Evolutionary conservation across 2,797 vertebrate species (phyloP), one percentile per base, ranked within the genome.

Genomic region (Emys orbicularis): DNA sequence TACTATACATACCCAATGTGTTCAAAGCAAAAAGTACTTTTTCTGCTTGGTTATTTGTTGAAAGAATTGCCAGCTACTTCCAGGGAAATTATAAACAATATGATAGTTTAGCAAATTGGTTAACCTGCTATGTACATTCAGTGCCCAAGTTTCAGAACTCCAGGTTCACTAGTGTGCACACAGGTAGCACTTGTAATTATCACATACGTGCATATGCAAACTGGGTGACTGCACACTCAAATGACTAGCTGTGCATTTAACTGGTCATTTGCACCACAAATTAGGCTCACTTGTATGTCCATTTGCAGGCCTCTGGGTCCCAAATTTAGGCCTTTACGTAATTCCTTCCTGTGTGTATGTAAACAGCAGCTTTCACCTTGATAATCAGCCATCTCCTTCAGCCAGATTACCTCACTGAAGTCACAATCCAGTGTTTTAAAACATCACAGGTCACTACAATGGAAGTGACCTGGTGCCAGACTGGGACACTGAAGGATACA

Each of bases 1-100:
- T 95, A 92, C 25, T 76, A 92, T 85, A 92, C 85, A 86, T 94
- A 12, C 59, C 83, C 84, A 31, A 27, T 1, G 0, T 29, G 18
- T 29, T 92, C 54, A 87, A 79, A 95, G 10, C 34, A 21, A 81
- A 90, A 84, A 94, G 81, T 3, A 2, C 84, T 61, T 61, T 61
- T 92, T 59, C 79, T 90, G 18, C 29, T 25, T 94, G 76, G 72
- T 13, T 53, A 56, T 84, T 93, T 92, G 56, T 87, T 57, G 65
- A 82, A 95, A 93, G 82, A 80, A 87, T 79, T 80, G 47, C 83
- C 44, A 34, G 12, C 89, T 87, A 82, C 41, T 84, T 88, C 74
- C 74, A 88, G 80, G 77, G 56, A 90, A 90, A 83, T 50, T 50
- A 72, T 86, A 83, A 44, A 65, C 82, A 61, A 57, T 12, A 27